Conservation (phyloP, 2,113 vertebrate genomes). For the Ochotona curzoniae region DNA sequence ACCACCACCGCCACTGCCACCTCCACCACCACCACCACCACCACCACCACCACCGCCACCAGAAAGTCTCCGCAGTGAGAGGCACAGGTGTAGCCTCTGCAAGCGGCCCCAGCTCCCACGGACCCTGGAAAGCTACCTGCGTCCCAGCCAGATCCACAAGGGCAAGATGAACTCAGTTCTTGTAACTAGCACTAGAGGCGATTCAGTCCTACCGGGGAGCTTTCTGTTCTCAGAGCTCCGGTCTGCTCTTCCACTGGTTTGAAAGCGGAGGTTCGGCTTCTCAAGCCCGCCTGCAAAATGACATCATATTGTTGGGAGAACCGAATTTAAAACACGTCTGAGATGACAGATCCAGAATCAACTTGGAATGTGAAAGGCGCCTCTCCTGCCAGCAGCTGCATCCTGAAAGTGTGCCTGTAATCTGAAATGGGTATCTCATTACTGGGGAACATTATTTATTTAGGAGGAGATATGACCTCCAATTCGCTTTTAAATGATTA, state of each 20-base stretch:
- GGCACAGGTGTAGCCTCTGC: neutral
- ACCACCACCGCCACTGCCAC: neutral
- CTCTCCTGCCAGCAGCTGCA: constrained; percentile 70
- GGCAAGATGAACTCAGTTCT: constrained; percentile 73
- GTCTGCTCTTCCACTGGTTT: constrained; percentile 81
- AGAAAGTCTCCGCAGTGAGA: neutral
- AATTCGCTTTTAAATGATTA: constrained; percentile 94
- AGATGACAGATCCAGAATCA: constrained; percentile 77
- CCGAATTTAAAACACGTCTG: constrained; percentile 72
- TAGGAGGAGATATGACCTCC: constrained; percentile 89
- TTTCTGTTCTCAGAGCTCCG: constrained; percentile 71
- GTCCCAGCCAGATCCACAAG: constrained; percentile 69
- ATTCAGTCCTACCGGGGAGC: constrained; percentile 63
- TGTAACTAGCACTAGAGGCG: constrained; percentile 68
- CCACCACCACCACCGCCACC: neutral
- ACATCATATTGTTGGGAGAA: constrained; percentile 69
- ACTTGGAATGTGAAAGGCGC: constrained; percentile 78
- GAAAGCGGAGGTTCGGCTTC: constrained; percentile 81
- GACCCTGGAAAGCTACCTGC: constrained; percentile 65
- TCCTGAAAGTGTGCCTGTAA: constrained; percentile 81
- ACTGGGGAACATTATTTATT: constrained; percentile 89
- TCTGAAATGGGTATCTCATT: constrained; percentile 89
- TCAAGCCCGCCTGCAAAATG: constrained; percentile 74
- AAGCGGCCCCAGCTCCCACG: neutral
- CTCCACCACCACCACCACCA: too few species aligned